A percentile compares a stretch with the other conserved stretches of the same genome.
phyloP scores from a whole-genome alignment of 2,113 vertebrate genomes.

The Condylura cristata region DNA sequence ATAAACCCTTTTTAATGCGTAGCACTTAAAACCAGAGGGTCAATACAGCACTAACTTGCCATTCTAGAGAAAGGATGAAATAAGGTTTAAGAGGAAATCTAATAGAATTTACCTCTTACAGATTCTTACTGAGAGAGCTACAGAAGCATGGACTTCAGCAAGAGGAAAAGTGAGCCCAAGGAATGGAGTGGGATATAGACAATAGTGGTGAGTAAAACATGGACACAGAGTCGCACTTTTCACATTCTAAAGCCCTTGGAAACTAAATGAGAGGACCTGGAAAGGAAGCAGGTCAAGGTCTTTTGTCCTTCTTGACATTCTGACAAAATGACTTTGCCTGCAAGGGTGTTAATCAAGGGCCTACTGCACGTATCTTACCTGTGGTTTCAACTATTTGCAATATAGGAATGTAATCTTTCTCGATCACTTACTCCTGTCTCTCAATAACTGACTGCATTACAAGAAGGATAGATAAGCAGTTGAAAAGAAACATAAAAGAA shows the following conservation, averaged over 20 bases:
- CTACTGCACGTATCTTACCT: background rate
- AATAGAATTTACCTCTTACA: constrained; percentile 46
- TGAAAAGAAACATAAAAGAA: background rate
- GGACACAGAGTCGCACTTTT: background rate
- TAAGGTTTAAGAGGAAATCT: background rate
- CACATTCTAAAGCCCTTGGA: background rate
- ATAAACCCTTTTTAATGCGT: background rate
- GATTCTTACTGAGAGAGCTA: constrained; percentile 52
- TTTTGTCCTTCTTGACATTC: background rate
- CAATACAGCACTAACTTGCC: background rate
- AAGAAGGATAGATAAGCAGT: background rate
- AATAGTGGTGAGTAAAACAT: constrained; percentile 44
- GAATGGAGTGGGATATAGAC: constrained; percentile 58
- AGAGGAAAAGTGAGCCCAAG: constrained; percentile 39
- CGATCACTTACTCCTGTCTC: background rate
- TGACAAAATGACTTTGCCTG: background rate
- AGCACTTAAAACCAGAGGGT: background rate
- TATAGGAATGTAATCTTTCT: background rate
- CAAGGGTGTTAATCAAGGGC: background rate
- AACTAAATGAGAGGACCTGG: background rate
- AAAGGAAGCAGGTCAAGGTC: background rate
- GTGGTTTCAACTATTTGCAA: background rate
- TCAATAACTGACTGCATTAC: background rate
- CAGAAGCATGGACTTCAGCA: constrained; percentile 43
- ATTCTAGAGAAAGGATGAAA: background rate